phyloP scores from a whole-genome alignment of 2,888 invertebrate genomes.

The Nomada fabriciana region DNA sequence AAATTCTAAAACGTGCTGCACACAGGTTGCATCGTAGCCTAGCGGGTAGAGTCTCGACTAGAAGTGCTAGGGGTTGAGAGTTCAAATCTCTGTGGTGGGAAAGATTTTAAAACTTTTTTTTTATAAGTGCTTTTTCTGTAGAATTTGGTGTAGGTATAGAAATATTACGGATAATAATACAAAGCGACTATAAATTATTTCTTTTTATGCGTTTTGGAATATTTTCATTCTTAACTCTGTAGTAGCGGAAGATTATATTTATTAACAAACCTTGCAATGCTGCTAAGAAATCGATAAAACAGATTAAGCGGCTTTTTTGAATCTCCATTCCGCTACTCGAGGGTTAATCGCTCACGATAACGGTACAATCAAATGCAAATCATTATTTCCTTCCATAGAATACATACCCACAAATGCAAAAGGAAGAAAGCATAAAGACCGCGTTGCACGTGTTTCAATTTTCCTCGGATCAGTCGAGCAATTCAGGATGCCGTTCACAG shows the following conservation, averaged over 20 bases:
- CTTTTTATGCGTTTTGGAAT: too few species aligned
- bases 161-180: too few species aligned
- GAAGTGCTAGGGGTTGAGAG: slow-evolving; percentile 1
- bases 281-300: too few species aligned
- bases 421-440: not conserved
- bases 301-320: too few species aligned
- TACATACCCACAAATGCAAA: not conserved
- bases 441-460: not conserved
- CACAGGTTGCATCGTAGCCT: not conserved
- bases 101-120: not conserved
- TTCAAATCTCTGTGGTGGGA: slow-evolving; percentile 19
- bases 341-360: not conserved
- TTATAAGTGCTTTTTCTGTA: not conserved
- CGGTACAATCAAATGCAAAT: not conserved
- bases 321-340: too few species aligned
- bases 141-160: not conserved
- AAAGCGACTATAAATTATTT: too few species aligned
- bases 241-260: too few species aligned
- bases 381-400: slow-evolving; percentile 17
- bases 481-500: slow-evolving; percentile 90
- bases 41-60: not conserved
- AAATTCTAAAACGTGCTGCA: accelerated
- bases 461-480: not conserved
- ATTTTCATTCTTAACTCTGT: too few species aligned
- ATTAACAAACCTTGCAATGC: too few species aligned